Conservation (phyloP, 2,797 vertebrate genomes). For the Darevskia mixta region DNA sequence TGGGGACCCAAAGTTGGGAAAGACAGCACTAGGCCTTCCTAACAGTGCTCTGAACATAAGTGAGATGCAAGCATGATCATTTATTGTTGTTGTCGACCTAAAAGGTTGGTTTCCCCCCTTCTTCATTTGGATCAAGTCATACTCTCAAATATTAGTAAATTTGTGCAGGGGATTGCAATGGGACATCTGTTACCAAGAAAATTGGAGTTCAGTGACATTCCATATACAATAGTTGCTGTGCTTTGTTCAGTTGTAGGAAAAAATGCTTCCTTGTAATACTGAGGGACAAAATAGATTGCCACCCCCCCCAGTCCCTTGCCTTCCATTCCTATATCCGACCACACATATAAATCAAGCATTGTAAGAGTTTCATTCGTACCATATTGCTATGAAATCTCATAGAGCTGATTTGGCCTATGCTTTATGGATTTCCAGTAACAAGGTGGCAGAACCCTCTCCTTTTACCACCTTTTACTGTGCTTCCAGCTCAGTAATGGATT, state of each 20-base stretch:
- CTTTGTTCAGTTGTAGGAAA: constrained; percentile 6
- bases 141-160: constrained; percentile 16
- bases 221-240: no score
- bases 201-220: neutral
- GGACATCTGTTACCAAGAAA: neutral
- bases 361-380: constrained; percentile 38
- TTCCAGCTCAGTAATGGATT: constrained; percentile 53
- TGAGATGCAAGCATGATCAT: no score
- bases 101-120: neutral
- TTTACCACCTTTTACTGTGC: constrained; percentile 51
- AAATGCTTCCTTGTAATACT: neutral
- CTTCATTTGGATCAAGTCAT: constrained; percentile 14
- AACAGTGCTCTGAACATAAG: no score
- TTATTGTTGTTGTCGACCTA: neutral
- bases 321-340: constrained; percentile 18
- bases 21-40: no score
- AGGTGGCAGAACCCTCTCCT: constrained; percentile 37
- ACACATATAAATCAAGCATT: constrained; percentile 13
- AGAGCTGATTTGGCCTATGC: constrained; percentile 51
- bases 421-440: constrained; percentile 63
- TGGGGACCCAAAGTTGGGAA: neutral
- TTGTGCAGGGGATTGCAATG: neutral
- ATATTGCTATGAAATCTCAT: constrained; percentile 63
- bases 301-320: neutral
- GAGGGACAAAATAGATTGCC: neutral